Evolutionary conservation across 2,113 vertebrate genomes (phyloP).

Genomic region (Lepisosteus oculatus): DNA sequence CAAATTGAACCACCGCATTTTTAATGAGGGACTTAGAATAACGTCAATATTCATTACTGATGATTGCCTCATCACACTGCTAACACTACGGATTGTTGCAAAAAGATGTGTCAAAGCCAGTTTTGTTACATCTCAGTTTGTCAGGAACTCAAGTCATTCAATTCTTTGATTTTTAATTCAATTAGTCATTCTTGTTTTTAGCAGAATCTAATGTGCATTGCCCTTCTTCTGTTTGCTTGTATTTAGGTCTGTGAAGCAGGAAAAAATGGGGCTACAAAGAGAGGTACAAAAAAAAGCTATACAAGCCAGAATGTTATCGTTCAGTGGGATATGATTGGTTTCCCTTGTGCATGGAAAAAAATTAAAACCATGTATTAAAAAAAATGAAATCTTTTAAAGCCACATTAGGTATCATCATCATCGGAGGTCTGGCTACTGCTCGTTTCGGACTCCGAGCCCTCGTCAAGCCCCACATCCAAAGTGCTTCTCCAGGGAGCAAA

Average conservation of each 20-base stretch:
- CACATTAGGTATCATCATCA: constrained; percentile 89
- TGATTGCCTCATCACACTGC: constrained; percentile 79
- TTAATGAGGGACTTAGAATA: constrained; percentile 57
- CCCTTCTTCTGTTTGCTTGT: constrained; percentile 59
- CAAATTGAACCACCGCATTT: constrained; percentile 22
- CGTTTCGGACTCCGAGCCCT: constrained; percentile 90
- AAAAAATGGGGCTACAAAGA: constrained; percentile 49
- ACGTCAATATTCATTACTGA: constrained; percentile 78
- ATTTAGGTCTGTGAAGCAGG: constrained; percentile 80
- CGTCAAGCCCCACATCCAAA: constrained; percentile 78
- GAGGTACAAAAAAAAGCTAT: constrained; percentile 62
- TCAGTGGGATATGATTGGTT: constrained; percentile 90
- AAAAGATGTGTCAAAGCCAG: constrained; percentile 69
- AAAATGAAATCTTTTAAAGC: constrained; percentile 65
- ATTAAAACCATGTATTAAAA: constrained; percentile 67
- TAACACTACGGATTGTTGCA: constrained; percentile 61
- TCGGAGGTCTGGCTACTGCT: constrained; percentile 94
- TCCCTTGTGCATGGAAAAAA: constrained; percentile 87
- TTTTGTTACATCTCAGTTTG: constrained; percentile 74
- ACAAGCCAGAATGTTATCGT: constrained; percentile 67
- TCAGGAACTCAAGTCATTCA: constrained; percentile 65
- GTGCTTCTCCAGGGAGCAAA: constrained; percentile 90
- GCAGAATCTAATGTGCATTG: constrained; percentile 67
- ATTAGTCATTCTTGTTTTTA: constrained; percentile 64
- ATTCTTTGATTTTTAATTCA: constrained; percentile 75